Percentiles rank a stretch among this genome's conserved stretches.
phyloP scores from a whole-genome alignment of 2,113 vertebrate species.

The Scomber colias region DNA sequence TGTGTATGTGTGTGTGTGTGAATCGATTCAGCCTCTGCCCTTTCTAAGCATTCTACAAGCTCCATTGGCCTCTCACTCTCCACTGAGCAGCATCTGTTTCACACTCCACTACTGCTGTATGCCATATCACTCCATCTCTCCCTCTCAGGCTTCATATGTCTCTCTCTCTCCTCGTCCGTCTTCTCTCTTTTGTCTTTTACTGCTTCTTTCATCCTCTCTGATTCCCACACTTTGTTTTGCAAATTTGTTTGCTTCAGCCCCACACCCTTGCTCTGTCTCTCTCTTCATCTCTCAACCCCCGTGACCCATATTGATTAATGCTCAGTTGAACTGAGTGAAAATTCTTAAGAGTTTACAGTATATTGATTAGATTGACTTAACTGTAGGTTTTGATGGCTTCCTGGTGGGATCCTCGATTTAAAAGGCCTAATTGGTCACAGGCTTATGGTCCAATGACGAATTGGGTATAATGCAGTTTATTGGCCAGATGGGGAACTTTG shows the following conservation, averaged over 20 bases:
- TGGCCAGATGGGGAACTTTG: slow-evolving; percentile 20
- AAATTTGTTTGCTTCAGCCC: slow-evolving; percentile 28
- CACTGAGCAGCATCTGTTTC: slow-evolving; percentile 79
- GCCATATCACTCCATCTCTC: slow-evolving; percentile 67
- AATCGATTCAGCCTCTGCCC: slow-evolving; percentile 79
- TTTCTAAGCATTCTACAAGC: slow-evolving; percentile 78
- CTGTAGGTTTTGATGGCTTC: slow-evolving; percentile 38
- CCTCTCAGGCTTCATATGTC: slow-evolving; percentile 27
- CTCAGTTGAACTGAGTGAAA: slow-evolving; percentile 41
- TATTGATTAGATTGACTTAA: slow-evolving; percentile 47
- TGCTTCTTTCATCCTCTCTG: neutral
- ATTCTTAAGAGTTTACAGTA: slow-evolving; percentile 49
- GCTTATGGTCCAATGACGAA: neutral
- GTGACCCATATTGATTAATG: slow-evolving; percentile 44
- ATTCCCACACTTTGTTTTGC: slow-evolving; percentile 33
- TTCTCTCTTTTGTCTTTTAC: slow-evolving; percentile 43
- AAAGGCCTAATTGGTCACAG: slow-evolving; percentile 43
- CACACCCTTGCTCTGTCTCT: neutral
- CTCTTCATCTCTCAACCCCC: neutral
- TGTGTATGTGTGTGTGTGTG: slow-evolving; percentile 52
- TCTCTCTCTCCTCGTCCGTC: slow-evolving; percentile 40
- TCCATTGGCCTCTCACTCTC: slow-evolving; percentile 76
- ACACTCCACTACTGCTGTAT: slow-evolving; percentile 74
- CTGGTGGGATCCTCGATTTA: slow-evolving; percentile 29
- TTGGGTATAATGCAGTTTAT: slow-evolving; percentile 22